Evolutionary conservation across 2,888 invertebrate species (phyloP).

Genomic region (Calameuta pallipes): DNA sequence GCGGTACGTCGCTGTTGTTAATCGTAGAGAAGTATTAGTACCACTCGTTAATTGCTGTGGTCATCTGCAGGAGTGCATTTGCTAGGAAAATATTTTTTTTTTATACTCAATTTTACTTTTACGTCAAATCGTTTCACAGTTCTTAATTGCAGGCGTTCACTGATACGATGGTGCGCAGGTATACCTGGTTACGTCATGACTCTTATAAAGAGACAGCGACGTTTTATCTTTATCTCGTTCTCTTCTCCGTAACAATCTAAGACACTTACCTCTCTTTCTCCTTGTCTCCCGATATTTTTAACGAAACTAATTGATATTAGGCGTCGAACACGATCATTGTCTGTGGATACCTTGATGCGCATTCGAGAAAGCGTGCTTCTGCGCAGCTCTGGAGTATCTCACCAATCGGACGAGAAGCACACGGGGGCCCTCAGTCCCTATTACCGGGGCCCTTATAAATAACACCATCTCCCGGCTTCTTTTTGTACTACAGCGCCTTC

Average conservation of each 20-base stretch:
- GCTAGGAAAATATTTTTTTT: neutral
- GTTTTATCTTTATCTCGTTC: neutral
- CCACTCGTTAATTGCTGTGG: neutral
- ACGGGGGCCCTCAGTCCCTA: neutral
- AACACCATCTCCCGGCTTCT: conserved; percentile 62
- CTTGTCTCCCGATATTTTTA: neutral
- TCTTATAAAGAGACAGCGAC: neutral
- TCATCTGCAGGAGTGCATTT: neutral
- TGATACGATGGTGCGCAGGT: neutral
- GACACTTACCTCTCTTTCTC: neutral
- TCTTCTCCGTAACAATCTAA: neutral
- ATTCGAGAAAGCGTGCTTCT: neutral
- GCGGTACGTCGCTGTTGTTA: neutral
- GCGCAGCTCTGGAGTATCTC: neutral
- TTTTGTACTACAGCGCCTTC: conserved; percentile 37
- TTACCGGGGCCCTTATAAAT: conserved; percentile 54
- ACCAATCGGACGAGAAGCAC: neutral
- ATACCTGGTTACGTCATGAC: neutral
- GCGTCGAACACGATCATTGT: neutral
- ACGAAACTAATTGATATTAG: neutral
- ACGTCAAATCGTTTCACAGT: neutral
- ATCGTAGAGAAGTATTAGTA: neutral
- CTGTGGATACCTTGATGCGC: neutral
- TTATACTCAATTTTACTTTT: neutral
- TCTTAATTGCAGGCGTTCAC: neutral